Conservation (phyloP, 2,888 invertebrate species). For the Synergus japonicus region DNA sequence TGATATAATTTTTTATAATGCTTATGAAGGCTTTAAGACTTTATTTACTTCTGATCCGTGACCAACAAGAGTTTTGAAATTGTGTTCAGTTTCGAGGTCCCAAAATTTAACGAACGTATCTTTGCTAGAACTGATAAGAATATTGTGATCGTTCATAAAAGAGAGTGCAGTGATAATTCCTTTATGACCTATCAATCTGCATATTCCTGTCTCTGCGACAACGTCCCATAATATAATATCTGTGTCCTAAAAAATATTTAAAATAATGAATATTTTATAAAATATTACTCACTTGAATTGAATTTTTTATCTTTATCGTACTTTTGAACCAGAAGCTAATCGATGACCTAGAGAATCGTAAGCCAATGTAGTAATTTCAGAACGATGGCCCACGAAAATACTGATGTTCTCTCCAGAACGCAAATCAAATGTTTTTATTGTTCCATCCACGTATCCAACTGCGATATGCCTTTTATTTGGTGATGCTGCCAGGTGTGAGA, state of each 20-base stretch:
- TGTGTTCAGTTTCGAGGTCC: conserved; percentile 96
- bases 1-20: not conserved
- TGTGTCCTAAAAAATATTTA: conserved; percentile 84
- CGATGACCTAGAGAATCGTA: conserved; percentile 92
- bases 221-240: conserved; percentile 97
- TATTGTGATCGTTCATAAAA: conserved; percentile 85
- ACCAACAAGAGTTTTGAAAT: conserved; percentile 96
- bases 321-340: conserved; percentile 93
- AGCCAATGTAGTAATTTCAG: conserved; percentile 88
- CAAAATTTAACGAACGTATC: conserved; percentile 98
- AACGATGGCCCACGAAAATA: conserved; percentile 90
- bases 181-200: conserved; percentile 94
- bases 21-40: conserved; percentile 25
- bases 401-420: conserved; percentile 85
- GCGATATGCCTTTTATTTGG: conserved; percentile 90
- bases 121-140: conserved; percentile 90
- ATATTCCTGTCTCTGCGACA: conserved; percentile 93
- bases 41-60: conserved; percentile 87
- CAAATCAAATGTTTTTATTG: conserved; percentile 90
- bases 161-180: conserved; percentile 90
- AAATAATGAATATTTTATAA: too few species aligned
- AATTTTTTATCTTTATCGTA: conserved; percentile 64
- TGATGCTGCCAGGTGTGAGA: conserved; percentile 87
- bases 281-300: too few species aligned
- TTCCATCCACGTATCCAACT: conserved; percentile 95